phyloP scores from a whole-genome alignment of 1,140 invertebrate species.

The Eurytemora carolleeae region DNA sequence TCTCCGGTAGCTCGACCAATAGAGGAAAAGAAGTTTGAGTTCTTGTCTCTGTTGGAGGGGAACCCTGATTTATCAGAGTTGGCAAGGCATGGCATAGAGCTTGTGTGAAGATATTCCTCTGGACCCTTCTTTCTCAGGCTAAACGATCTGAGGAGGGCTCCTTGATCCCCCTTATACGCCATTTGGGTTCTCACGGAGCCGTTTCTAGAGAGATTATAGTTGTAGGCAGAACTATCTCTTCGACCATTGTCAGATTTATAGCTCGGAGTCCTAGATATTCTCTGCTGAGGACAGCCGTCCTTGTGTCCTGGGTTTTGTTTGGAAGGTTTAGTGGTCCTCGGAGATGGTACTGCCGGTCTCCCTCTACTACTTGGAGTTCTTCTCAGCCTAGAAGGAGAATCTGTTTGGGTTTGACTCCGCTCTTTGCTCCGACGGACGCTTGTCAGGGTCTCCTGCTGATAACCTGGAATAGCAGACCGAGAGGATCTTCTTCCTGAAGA shows the following conservation, averaged over 20 bases:
- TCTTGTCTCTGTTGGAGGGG: not conserved
- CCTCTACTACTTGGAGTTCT: not conserved
- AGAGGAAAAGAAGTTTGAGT: not conserved
- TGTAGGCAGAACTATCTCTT: not conserved
- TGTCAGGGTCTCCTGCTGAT: not conserved
- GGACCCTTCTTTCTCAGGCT: not conserved
- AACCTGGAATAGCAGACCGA: not conserved
- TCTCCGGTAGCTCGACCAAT: not conserved
- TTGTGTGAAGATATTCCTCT: not conserved
- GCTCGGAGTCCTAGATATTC: not conserved
- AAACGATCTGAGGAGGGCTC: not conserved
- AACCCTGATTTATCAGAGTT: not conserved
- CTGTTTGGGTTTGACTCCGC: not conserved
- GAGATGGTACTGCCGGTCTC: not conserved
- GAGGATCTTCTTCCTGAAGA: not conserved
- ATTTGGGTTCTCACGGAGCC: not conserved
- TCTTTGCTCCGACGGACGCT: not conserved
- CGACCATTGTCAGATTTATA: not conserved
- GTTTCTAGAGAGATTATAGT: not conserved
- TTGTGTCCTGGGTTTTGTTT: not conserved
- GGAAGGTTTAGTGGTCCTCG: not conserved
- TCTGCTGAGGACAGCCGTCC: not conserved
- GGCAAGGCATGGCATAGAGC: not conserved
- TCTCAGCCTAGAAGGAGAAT: not conserved
- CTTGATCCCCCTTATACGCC: not conserved